Evolutionary conservation across 2,888 invertebrate genomes (phyloP).

Genomic region (Beris chalybata): DNA sequence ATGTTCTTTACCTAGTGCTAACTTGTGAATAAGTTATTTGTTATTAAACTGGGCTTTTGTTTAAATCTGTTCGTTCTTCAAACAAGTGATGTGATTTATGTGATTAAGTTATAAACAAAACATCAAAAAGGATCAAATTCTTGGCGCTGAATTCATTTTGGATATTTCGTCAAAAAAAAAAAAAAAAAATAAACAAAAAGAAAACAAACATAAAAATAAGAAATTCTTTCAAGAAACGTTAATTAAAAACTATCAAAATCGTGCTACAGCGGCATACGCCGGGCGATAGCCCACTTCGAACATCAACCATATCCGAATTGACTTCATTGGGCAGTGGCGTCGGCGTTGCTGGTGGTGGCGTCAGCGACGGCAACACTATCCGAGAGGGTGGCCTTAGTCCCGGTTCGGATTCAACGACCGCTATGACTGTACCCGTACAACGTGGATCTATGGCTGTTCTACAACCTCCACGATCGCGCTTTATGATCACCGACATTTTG

Average conservation of each 20-base stretch:
- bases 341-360: constrained; percentile 47
- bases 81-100: too few relatives aligned
- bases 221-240: constrained; percentile 6
- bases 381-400: constrained; percentile 47
- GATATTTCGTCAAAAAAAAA: not conserved
- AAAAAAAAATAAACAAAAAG: not conserved
- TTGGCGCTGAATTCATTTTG: not conserved
- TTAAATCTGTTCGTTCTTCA: too few relatives aligned
- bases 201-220: not conserved
- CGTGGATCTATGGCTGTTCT: constrained; percentile 61
- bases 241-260: constrained; percentile 40
- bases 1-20: too few relatives aligned
- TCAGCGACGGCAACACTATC: constrained; percentile 44
- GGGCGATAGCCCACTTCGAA: constrained; percentile 42
- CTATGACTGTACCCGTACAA: constrained; percentile 57
- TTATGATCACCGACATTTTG: constrained; percentile 89
- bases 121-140: not conserved
- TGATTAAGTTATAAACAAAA: too few relatives aligned
- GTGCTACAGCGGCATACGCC: constrained; percentile 42
- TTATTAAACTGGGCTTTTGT: too few relatives aligned
- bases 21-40: too few relatives aligned
- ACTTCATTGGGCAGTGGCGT: constrained; percentile 45
- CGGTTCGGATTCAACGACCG: constrained; percentile 48
- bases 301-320: constrained; percentile 38
- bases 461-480: constrained; percentile 73